Conservation (phyloP, 2,797 vertebrate genomes). For the Cryptoprocta ferox region DNA sequence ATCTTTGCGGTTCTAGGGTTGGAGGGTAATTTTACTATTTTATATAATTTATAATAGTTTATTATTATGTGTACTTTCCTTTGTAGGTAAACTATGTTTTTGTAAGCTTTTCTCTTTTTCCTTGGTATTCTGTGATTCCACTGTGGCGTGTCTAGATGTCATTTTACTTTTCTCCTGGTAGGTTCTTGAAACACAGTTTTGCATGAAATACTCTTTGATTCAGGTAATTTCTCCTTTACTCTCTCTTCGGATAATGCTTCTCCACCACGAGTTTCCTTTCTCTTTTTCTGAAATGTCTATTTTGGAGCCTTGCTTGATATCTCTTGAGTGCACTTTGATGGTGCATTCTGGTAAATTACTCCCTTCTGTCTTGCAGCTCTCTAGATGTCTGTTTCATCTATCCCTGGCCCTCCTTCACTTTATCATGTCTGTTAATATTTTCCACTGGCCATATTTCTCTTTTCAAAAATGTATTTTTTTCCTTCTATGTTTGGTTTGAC, state of each 20-base stretch:
- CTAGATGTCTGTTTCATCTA: neutral
- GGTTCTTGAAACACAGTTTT: neutral
- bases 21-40: neutral
- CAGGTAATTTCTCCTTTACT: neutral
- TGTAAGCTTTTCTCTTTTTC: neutral
- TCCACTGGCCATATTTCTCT: neutral
- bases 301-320: neutral
- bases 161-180: neutral
- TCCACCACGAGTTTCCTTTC: neutral
- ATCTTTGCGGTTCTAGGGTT: neutral
- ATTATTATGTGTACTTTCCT: neutral
- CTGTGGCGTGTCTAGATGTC: neutral
- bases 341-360: neutral
- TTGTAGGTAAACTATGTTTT: neutral
- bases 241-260: neutral
- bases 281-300: neutral
- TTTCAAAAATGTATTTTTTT: slow-evolving; percentile 48
- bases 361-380: neutral
- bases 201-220: neutral
- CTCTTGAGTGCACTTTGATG: neutral
- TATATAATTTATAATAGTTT: neutral
- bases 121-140: neutral
- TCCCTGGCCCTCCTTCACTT: neutral
- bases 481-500: neutral
- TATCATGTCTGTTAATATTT: slow-evolving; percentile 26